phyloP scores from a whole-genome alignment of 2,113 vertebrate genomes.

The Pterocles orientalis region DNA sequence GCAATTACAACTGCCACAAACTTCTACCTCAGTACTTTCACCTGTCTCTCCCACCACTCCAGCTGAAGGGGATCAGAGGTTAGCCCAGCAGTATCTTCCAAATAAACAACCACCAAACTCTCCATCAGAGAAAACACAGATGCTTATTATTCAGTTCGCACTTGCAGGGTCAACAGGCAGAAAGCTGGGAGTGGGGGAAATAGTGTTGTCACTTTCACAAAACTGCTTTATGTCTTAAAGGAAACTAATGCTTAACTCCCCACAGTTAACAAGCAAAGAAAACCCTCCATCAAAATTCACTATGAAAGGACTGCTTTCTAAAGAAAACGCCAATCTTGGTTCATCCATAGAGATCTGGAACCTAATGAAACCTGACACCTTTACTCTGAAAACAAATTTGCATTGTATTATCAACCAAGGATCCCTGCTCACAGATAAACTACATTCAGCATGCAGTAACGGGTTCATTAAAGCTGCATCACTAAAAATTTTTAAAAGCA shows the following conservation, averaged over 20 bases:
- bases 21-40: background rate
- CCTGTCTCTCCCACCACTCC: background rate
- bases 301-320: constrained; percentile 62
- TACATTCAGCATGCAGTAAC: background rate
- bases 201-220: background rate
- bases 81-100: background rate
- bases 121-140: background rate
- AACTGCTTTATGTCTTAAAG: background rate
- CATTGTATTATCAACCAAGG: constrained; percentile 25
- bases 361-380: constrained; percentile 70
- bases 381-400: constrained; percentile 49
- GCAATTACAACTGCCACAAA: background rate
- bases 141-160: background rate
- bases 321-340: constrained; percentile 46
- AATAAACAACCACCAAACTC: background rate
- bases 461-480: background rate
- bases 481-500: background rate
- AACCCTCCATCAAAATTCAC: constrained; percentile 49
- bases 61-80: background rate
- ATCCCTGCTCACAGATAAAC: constrained; percentile 18
- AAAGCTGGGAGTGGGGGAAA: background rate
- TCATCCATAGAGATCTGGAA: constrained; percentile 55
- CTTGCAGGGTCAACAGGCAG: background rate
- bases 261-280: background rate
- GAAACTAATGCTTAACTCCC: constrained; percentile 44